Evolutionary conservation across 2,113 vertebrate species (phyloP).

Genomic region (Clarias magur): DNA sequence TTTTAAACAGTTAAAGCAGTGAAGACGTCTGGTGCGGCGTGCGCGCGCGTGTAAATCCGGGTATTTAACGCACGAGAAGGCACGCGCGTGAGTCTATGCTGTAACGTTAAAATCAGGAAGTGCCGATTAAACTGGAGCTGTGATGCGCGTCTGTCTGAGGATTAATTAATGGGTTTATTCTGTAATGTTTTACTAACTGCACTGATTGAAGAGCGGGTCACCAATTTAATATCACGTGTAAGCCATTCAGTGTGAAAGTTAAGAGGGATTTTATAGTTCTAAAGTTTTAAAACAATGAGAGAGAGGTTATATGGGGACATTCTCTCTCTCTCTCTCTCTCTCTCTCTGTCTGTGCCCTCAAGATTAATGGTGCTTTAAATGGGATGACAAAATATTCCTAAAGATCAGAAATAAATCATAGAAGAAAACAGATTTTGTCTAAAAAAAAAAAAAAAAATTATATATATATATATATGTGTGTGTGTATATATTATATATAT

Average conservation of each 20-base stretch:
- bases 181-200: too few relatives aligned
- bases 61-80: neutral
- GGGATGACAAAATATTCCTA: too few relatives aligned
- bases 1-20: neutral
- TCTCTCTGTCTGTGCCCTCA: neutral
- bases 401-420: too few relatives aligned
- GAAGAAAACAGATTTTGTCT: too few relatives aligned
- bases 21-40: neutral
- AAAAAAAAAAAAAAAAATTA: too few relatives aligned
- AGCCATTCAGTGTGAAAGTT: neutral
- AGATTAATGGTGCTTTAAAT: too few relatives aligned
- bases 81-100: neutral
- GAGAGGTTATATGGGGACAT: slow-evolving; percentile 21
- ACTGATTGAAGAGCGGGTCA: neutral
- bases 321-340: neutral
- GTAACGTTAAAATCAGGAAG: too few relatives aligned
- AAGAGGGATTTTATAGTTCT: neutral
- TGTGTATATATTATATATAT: too few relatives aligned
- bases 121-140: neutral
- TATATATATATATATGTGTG: too few relatives aligned
- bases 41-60: neutral
- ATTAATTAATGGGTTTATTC: too few relatives aligned
- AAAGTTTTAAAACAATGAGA: slow-evolving; percentile 10
- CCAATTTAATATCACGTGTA: neutral
- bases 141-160: too few relatives aligned